Evolutionary conservation across 2,113 vertebrate species (phyloP), one percentile per base, ranked within the genome.

Genomic region (Symphodus melops): DNA sequence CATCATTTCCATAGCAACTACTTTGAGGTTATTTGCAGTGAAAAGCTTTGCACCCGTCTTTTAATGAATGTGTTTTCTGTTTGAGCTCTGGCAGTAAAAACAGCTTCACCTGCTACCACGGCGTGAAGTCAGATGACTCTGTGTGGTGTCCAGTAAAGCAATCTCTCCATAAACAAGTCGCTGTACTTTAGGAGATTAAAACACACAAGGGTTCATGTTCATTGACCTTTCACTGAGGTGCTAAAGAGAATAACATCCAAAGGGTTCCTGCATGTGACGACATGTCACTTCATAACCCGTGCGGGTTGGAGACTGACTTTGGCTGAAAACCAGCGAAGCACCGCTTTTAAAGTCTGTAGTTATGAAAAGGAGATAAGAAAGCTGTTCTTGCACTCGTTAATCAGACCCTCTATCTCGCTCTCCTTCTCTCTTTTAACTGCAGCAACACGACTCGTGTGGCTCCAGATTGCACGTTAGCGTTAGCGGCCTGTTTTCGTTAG

Each of bases 391-490:
- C 48, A 17, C 52, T 65, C 55, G 77, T 72, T 66, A 73, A 70
- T 46, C 36, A 28, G 13, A 25, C 20, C 56, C 8, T 64, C 37
- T 28, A 4, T 56, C 49, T 4, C 51, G 25, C 54, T 51, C 41
- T 56, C 25, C 39, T 21, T 7, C 53, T 54, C 68, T 53, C 12
- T 25, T 28, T 53, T 59, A 11, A 68, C 60, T 44, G 57, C 8
- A 33, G 57, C 19, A 62, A 56, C 41, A 68, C 12, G 5, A 13
- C 13, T 44, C 5, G 12, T 46, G 75, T 79, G 57, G 75, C 46
- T 54, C 9, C 1, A 46, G 44, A 48, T 23, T 21, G 21, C 36
- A 13, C 9, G 51, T 66, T 48, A 13, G 14, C 17, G 49, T 75
- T 39, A 41, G 53, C 42, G 20, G 20, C 12, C 33, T 10, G n/a